Conservation (phyloP, 2,797 vertebrate genomes). For the Rhinella marina region DNA sequence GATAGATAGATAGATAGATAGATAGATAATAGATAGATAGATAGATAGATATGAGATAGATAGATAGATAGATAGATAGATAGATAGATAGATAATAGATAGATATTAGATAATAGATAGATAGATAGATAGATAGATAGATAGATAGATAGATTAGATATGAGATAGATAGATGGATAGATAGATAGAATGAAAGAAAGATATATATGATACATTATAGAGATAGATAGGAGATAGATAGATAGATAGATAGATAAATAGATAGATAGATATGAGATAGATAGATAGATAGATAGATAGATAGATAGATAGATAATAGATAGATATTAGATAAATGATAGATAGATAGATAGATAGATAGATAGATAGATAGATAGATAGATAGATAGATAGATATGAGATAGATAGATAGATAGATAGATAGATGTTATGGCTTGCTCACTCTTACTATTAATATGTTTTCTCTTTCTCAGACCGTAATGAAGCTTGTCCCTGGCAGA, state of each 20-base stretch:
- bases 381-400: conserved; percentile 15
- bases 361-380: too few species aligned
- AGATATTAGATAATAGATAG: neutral
- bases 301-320: too few species aligned
- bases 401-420: conserved; percentile 16
- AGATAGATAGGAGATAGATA: conserved; percentile 23
- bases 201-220: too few species aligned
- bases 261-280: too few species aligned
- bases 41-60: neutral
- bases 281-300: too few species aligned
- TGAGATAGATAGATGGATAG: neutral
- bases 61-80: conserved; percentile 27
- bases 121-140: conserved; percentile 25
- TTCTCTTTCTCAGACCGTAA: neutral
- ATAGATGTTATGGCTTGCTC: neutral
- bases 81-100: conserved; percentile 9
- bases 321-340: too few species aligned
- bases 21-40: conserved; percentile 1
- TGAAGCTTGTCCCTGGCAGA: neutral
- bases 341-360: too few species aligned
- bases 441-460: neutral
- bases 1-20: conserved; percentile 24
- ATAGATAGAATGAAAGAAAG: too few species aligned
- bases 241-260: neutral
- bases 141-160: neutral